Evolutionary conservation across 2,888 invertebrate species (phyloP).

Genomic region (Cosmia trapezina): DNA sequence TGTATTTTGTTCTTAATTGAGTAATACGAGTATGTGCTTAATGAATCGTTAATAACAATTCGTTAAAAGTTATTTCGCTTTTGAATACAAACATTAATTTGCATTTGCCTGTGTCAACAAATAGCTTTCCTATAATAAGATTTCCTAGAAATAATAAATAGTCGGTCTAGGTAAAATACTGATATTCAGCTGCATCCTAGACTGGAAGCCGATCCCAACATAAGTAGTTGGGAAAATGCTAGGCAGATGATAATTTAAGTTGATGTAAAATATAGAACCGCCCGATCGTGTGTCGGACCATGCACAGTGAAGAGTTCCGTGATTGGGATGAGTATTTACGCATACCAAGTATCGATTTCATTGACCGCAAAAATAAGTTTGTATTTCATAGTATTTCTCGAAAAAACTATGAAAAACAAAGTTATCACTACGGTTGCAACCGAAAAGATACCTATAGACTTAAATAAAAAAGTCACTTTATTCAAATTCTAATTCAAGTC

Average conservation of each 20-base stretch:
- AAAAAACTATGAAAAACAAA: background rate
- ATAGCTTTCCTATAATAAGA: background rate
- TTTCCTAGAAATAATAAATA: too few relatives aligned
- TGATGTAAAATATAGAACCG: background rate
- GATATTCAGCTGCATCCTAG: too few relatives aligned
- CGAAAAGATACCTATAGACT: background rate
- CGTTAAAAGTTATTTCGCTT: background rate
- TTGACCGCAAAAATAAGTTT: background rate
- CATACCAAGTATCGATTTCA: background rate
- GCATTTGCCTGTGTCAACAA: background rate
- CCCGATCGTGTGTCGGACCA: background rate
- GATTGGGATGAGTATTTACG: background rate
- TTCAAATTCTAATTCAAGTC: too few relatives aligned
- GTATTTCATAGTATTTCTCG: background rate
- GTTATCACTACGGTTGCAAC: background rate
- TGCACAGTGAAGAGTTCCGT: too few relatives aligned
- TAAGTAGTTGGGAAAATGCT: too few relatives aligned
- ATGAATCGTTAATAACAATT: background rate
- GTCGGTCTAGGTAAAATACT: too few relatives aligned
- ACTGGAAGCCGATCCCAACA: too few relatives aligned
- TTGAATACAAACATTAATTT: background rate
- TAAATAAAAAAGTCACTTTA: too few relatives aligned
- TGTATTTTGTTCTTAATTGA: too few relatives aligned
- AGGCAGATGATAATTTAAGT: too few relatives aligned
- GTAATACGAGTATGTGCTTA: background rate